These are phyloP conservation scores for Lepus americanus DNA, from an alignment of 2,113 vertebrate genomes.

Conservation along the genomic window DNA sequence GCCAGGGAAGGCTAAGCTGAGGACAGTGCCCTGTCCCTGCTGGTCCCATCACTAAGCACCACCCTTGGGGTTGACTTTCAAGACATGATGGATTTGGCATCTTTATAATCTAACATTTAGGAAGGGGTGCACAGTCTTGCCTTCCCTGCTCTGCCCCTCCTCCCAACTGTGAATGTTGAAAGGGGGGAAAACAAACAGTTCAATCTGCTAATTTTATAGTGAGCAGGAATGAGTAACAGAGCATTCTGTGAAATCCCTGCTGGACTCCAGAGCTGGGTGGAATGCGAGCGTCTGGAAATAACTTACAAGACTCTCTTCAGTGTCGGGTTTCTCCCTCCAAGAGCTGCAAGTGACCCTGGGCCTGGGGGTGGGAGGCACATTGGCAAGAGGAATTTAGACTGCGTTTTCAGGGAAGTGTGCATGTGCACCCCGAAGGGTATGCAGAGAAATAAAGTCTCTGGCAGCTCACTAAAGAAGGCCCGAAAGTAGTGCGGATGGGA, in stretches of 20 bases:
- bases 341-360: not conserved
- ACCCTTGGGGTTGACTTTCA: not conserved
- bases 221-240: not conserved
- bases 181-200: not conserved
- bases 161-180: not conserved
- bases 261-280: not conserved
- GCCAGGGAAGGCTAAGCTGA: too few relatives aligned
- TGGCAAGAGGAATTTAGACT: constrained; percentile 33
- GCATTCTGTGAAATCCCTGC: constrained; percentile 31
- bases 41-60: not conserved
- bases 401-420: not conserved
- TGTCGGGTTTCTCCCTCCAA: constrained; percentile 34
- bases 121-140: not conserved
- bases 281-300: constrained; percentile 6
- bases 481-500: not conserved
- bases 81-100: not conserved
- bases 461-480: not conserved
- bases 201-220: constrained; percentile 62
- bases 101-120: not conserved
- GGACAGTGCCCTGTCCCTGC: not conserved
- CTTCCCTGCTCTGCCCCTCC: not conserved
- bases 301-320: not conserved
- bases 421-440: not conserved
- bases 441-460: constrained; percentile 3
- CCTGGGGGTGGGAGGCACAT: not conserved